Evolutionary conservation across 1,140 invertebrate genomes (phyloP).

Genomic region (Diorhabda elongata): DNA sequence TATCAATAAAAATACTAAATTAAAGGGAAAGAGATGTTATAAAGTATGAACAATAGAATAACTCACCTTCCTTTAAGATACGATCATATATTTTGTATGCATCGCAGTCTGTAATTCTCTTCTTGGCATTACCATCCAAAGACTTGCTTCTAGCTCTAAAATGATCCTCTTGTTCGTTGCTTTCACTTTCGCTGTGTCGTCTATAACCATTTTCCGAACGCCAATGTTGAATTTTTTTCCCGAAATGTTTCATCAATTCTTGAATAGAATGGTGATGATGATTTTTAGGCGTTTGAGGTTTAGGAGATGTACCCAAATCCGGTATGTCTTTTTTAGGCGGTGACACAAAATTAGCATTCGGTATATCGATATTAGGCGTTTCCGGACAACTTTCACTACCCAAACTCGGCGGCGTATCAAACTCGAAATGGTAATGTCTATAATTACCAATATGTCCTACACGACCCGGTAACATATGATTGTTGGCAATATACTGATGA

Average conservation of each 20-base stretch:
- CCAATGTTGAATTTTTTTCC: constrained; percentile 63
- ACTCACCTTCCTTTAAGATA: constrained; percentile 74
- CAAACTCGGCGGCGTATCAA: constrained; percentile 22
- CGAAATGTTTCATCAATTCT: constrained; percentile 67
- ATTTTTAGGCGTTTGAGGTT: constrained; percentile 33
- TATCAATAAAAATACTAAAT: no score
- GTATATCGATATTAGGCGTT: constrained; percentile 27
- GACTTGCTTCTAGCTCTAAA: constrained; percentile 73
- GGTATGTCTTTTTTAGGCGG: constrained; percentile 28
- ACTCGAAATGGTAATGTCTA: constrained; percentile 29
- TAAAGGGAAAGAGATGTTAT: no score
- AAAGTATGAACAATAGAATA: not conserved
- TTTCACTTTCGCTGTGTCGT: constrained; percentile 47
- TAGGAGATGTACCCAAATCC: constrained; percentile 42
- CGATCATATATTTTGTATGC: constrained; percentile 77
- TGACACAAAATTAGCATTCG: constrained; percentile 39
- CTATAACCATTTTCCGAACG: constrained; percentile 49
- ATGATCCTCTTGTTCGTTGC: constrained; percentile 55
- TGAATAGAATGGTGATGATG: constrained; percentile 66
- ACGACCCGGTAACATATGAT: constrained; percentile 15
- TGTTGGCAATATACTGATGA: not conserved
- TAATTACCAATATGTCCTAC: constrained; percentile 26
- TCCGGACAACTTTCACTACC: constrained; percentile 41
- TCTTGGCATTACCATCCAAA: constrained; percentile 61
- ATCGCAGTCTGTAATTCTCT: constrained; percentile 60